A percentile compares a stretch with the other conserved stretches of the same genome.
phyloP scores from a whole-genome alignment of 1,140 invertebrate genomes.

The Drosophila micromelanica region DNA sequence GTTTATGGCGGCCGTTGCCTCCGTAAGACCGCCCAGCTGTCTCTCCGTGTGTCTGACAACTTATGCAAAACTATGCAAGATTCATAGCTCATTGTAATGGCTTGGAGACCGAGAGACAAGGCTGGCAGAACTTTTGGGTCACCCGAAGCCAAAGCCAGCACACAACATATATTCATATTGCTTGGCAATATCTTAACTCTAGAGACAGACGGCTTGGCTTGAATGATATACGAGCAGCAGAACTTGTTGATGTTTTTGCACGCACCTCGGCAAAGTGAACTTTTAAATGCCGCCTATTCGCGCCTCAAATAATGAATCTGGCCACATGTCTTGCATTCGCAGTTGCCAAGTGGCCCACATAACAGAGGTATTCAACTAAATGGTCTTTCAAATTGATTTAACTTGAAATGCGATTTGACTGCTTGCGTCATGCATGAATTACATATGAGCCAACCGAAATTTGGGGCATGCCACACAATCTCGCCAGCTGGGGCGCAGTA shows the following conservation, averaged over 20 bases:
- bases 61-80: conserved; percentile 67
- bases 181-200: conserved; percentile 1
- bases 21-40: conserved; percentile 38
- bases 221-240: conserved; percentile 44
- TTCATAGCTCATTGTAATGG: conserved; percentile 65
- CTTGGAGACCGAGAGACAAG: conserved; percentile 24
- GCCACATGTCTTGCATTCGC: not conserved
- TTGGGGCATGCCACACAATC: conserved; percentile 49
- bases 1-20: conserved; percentile 13
- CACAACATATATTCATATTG: not conserved
- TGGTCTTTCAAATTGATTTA: conserved; percentile 35
- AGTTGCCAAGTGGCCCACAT: conserved; percentile 28
- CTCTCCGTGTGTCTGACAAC: conserved; percentile 36
- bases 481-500: conserved; percentile 8
- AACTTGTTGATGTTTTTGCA: conserved; percentile 32
- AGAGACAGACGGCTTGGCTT: conserved; percentile 2
- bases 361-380: conserved; percentile 3
- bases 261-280: conserved; percentile 32
- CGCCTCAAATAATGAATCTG: conserved; percentile 1
- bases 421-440: conserved; percentile 26
- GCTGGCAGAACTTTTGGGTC: conserved; percentile 55
- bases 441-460: conserved; percentile 23
- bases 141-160: conserved; percentile 1
- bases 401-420: conserved; percentile 22
- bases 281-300: conserved; percentile 46